Base-by-base conservation (phyloP, 92 coral and sea anemone species). In the Scolanthus callimorphus region DNA sequence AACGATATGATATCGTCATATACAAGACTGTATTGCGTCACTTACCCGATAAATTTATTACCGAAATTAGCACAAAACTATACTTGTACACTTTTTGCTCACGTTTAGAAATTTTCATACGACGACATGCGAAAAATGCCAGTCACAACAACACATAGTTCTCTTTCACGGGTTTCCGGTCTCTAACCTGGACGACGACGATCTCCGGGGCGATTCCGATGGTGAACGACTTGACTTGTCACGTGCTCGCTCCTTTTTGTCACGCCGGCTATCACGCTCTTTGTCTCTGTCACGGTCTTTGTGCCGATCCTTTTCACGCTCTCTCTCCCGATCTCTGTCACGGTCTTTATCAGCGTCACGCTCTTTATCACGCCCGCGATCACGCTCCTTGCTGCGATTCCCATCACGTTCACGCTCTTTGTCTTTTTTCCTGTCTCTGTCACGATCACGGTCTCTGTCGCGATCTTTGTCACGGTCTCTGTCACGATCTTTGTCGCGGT, bases 201-300 rank as follows among this genome's bases (percentile, higher is more conserved):
- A 37, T 23, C 78, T 68, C 63, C 73, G 71, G 22, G 88, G 86
- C 50, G 90, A 63, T 25, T 85, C 75, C 13, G 90, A 62, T 39
- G 74, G 59, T 27, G 80, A 67, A 17, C 69, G 75, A 56, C 87
- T 77, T 62, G 67, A 72, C 11, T 28, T 60, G 17, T 25, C 55
- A 22, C 50, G 38, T 30, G 54, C 29, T 38, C 27, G 11, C 27
- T 20, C 46, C n/a, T 53, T 24, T 13, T 51, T 17, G 17, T 39
- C 51, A 23, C 62, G 61, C 29, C 59, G 29, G 31, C 62, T n/a
- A 28, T 66, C 73, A 4, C 68, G 27, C 38, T 66, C 76, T 29
- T 59, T 52, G 11, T 73, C 80, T 29, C 31, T 59, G 11, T 39
- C 15, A 2, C n/a, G 46, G 11, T 53, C 30, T 13, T 45, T 28